These are phyloP conservation scores for Helicorthomorpha holstii DNA, from an alignment of 1,140 invertebrate genomes.

Conservation along the genomic window DNA sequence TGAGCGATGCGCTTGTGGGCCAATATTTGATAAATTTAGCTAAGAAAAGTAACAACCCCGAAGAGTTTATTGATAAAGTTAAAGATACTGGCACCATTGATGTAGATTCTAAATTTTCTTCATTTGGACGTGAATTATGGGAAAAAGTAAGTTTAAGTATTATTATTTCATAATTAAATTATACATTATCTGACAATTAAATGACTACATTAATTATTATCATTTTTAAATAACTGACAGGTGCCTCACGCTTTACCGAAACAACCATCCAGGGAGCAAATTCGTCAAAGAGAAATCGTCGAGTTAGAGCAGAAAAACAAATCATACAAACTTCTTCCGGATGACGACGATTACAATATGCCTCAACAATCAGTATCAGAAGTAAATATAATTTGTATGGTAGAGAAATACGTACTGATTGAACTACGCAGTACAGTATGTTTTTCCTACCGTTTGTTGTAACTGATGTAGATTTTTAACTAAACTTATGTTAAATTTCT, in stretches of 20 bases:
- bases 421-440: too few species aligned
- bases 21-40: conserved; percentile 34
- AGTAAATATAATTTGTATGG: too few species aligned
- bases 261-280: too few species aligned
- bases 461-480: too few species aligned
- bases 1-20: conserved; percentile 32
- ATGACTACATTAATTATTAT: too few species aligned
- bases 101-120: conserved; percentile 23
- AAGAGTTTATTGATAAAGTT: conserved; percentile 28
- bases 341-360: conserved; percentile 20
- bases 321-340: conserved; percentile 24
- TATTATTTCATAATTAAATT: too few species aligned
- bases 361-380: background rate
- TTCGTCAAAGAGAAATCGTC: conserved; percentile 20
- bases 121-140: conserved; percentile 27
- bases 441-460: too few species aligned
- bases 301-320: conserved; percentile 27
- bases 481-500: too few species aligned
- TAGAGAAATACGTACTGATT: too few species aligned
- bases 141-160: conserved; percentile 20
- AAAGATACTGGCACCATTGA: conserved; percentile 29
- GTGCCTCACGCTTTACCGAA: too few species aligned
- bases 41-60: conserved; percentile 23
- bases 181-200: too few species aligned
- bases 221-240: too few species aligned